Conservation (phyloP, 1,140 invertebrate species). For the Bombus huntii region DNA sequence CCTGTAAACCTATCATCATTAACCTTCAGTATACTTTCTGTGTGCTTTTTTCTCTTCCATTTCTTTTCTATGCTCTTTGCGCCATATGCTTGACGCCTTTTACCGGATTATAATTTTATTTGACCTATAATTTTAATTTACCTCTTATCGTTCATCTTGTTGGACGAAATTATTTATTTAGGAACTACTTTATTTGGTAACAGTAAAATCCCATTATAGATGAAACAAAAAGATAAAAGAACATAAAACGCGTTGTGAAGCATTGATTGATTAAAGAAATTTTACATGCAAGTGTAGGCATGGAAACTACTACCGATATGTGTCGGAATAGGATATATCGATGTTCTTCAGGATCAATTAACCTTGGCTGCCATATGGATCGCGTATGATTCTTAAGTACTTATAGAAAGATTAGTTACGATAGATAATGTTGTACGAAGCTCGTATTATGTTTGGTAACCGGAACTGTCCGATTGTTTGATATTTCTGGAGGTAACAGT, state of each 20-base stretch:
- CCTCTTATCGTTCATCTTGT: no score
- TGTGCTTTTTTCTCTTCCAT: background rate
- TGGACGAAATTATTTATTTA: no score
- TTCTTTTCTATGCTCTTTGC: background rate
- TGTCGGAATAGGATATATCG: background rate
- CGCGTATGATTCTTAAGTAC: background rate
- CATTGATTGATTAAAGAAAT: background rate
- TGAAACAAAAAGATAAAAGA: background rate
- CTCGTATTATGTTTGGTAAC: background rate
- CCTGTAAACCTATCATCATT: conserved; percentile 3
- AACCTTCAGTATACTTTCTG: background rate
- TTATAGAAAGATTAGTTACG: background rate
- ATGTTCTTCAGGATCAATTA: background rate
- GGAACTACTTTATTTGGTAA: no score
- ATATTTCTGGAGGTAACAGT: conserved; percentile 14
- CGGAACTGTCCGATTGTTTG: conserved; percentile 6
- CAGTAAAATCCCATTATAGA: background rate
- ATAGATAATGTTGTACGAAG: background rate
- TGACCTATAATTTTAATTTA: background rate
- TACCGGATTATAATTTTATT: background rate
- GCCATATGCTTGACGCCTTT: background rate
- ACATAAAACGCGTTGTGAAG: background rate
- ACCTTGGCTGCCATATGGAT: background rate
- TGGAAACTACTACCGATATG: background rate
- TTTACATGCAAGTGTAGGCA: background rate